Base-by-base conservation (phyloP, 2,797 vertebrate species). In the Schizopygopsis malacanthus region DNA sequence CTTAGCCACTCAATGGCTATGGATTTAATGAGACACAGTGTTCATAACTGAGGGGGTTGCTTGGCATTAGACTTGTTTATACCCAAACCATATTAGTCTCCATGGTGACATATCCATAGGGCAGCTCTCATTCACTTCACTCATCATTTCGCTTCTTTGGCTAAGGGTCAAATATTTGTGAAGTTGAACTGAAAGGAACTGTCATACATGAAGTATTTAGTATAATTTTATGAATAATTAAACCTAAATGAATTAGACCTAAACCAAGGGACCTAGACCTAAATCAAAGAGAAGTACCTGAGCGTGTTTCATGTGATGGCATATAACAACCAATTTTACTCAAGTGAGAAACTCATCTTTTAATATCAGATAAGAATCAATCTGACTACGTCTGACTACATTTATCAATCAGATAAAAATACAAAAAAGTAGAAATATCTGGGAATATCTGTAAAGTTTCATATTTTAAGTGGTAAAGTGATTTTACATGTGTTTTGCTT, bases 31-130 rank as follows among this genome's bases (percentile, higher is more conserved):
- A 88, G 87, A 90, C 87, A 87, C 89, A 92, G 80, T 89, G 83
- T 87, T 91, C 81, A 91, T 83, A 88, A 91, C 89, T 83, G 90
- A 90, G 89, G 91, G 93, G 91, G 94, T 94, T 91, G 89, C 95
- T 87, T 91, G 93, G 94, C 92, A 93, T 95, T 93, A 71, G 78
- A 91, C 87, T 85, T 95, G 95, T 95, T 95, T 94, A 95, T 92
- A 87, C 91, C 91, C 91, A 95, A 95, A 95, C 94, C 95, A 93
- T 91, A 92, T 92, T 89, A 82, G 90, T 93, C 87, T 89, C 92
- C 91, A 92, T 87, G 90, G 90, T 83, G 88, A 91, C 90, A 54
- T 79, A 71, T 89, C 56, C 89, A 91, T 90, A 91, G 91, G 92
- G 88, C 16, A 11, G 45, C 45, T 50, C 25, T 77, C 18, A 12